Evolutionary conservation across 2,888 invertebrate genomes (phyloP), one percentile per base, ranked within the genome.

Genomic region (Perizoma flavofasciatum): DNA sequence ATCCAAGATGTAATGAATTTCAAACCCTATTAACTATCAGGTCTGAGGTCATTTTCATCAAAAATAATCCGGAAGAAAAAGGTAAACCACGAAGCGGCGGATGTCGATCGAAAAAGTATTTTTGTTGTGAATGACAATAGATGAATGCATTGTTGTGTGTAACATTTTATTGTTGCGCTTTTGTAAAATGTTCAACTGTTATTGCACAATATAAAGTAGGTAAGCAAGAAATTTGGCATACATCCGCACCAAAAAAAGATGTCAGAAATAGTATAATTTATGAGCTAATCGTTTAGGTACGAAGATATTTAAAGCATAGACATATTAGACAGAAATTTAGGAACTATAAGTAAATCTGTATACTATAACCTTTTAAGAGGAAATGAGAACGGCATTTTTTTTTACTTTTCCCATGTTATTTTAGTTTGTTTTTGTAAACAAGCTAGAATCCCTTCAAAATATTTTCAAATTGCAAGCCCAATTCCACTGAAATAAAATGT

Each of bases 101-200:
- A 78, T 76, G 78, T 72, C 73, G 70, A 75, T 76, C 72, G 73
- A 71, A 70, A 69, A 70, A 72, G 55, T 55, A 67, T 62, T 66
- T 58, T 52, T 66, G 67, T 54, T 65, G 67, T 59, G 46, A 63
- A 48, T 40, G n/a, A 66, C 58, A 66, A 69, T 48, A 58, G 59
- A 55, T 49, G 45, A 59, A 66, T 61, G n/a, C 50, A 51, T 59
- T 65, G 57, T 65, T 66, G 56, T 60, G 51, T 54, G 53, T 58
- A 59, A 57, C 10, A 52, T 53, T 59, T 49, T 47, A 66, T 58
- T 63, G 64, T 53, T 67, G 63, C 54, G 40, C 61, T 61, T 70
- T 66, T 67, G 56, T 57, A n/a, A 50, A 43, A 48, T 45, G 22
- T 44, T 39, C 7, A 44, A 54, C 63, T 63, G 55, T 66, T 56